Evolutionary conservation across 1,140 invertebrate genomes (phyloP).

Genomic region (Caenorhabditis elegans): DNA sequence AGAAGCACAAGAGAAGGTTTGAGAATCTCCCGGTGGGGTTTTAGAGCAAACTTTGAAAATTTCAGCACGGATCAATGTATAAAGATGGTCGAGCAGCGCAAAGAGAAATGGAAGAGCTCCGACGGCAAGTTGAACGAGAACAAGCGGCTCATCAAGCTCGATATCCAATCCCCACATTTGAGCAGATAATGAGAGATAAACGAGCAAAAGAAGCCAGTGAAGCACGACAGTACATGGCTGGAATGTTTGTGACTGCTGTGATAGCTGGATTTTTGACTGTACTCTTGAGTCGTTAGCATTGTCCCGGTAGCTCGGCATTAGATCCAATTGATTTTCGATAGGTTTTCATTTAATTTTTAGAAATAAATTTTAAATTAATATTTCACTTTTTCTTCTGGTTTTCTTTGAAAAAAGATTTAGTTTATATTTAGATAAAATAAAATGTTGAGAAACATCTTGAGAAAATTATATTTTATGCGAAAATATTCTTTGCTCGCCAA

Average conservation of each 20-base stretch:
- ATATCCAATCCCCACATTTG: conserved; percentile 49
- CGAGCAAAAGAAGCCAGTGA: conserved; percentile 40
- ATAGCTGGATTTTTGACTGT: not conserved
- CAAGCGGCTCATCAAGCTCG: not conserved
- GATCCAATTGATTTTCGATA: too few species aligned
- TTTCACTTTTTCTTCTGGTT: too few species aligned
- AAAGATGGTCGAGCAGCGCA: conserved; percentile 44
- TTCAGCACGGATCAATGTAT: conserved; percentile 29
- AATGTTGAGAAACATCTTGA: too few species aligned
- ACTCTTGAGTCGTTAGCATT: not conserved
- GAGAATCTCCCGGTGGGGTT: not conserved
- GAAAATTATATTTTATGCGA: too few species aligned
- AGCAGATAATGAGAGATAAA: conserved; percentile 44
- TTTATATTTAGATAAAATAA: too few species aligned
- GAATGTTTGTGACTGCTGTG: conserved; percentile 22
- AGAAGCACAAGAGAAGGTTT: conserved; percentile 29
- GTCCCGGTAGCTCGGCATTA: not conserved
- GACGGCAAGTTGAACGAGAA: conserved; percentile 45
- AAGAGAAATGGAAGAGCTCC: conserved; percentile 44
- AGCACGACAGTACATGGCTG: conserved; percentile 36
- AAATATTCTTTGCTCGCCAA: conserved; percentile 10
- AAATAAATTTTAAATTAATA: too few species aligned
- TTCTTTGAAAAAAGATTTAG: too few species aligned
- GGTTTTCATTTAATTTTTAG: too few species aligned
- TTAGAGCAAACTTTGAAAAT: not conserved